Conservation (phyloP, 1,140 invertebrate genomes). For the Ladona fulva region DNA sequence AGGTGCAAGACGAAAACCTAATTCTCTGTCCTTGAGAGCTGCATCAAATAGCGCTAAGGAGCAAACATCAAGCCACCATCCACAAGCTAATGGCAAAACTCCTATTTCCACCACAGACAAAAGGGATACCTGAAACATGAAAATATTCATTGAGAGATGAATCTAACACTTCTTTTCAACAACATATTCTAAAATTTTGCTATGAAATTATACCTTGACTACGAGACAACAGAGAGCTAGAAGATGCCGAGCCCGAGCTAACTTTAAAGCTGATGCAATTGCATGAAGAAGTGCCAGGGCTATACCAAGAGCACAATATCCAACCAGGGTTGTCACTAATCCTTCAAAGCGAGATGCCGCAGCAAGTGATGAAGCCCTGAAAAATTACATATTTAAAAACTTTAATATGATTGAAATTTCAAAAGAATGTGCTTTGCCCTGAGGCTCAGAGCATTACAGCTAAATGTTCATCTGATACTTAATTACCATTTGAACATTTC, state of each 20-base stretch:
- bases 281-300: slow-evolving; percentile 76
- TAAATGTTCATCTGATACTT: no score
- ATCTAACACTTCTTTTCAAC: neutral
- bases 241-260: slow-evolving; percentile 72
- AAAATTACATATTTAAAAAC: slow-evolving; percentile 27
- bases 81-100: slow-evolving; percentile 90
- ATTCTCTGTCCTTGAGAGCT: slow-evolving; percentile 75
- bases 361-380: slow-evolving; percentile 67
- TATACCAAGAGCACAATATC: slow-evolving; percentile 85
- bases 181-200: neutral
- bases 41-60: slow-evolving; percentile 92
- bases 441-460: no score
- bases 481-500: no score
- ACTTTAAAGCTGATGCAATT: slow-evolving; percentile 59
- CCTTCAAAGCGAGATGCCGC: slow-evolving; percentile 83
- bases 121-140: slow-evolving; percentile 51
- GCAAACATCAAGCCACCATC: slow-evolving; percentile 99
- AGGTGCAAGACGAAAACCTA: slow-evolving; percentile 75
- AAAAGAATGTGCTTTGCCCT: no score
- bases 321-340: slow-evolving; percentile 81
- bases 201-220: slow-evolving; percentile 65
- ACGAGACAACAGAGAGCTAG: slow-evolving; percentile 94
- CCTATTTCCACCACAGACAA: slow-evolving; percentile 92
- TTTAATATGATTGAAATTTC: no score
- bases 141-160: neutral